Conservation (phyloP, 2,888 invertebrate species). For the Campoletis raptor region DNA sequence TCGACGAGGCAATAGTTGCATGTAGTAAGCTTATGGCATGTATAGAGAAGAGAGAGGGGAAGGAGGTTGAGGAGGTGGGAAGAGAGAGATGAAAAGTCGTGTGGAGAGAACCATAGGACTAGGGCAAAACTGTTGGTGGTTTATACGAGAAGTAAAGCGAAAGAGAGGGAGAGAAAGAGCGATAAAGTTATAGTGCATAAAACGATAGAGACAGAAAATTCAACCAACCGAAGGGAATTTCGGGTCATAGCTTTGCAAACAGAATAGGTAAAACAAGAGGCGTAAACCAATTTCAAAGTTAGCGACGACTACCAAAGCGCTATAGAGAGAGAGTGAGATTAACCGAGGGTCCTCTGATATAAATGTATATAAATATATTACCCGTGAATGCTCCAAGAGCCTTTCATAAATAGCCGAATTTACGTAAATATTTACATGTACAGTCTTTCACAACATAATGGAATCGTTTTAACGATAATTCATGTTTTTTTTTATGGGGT, state of each 20-base stretch:
- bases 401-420: conserved; percentile 4
- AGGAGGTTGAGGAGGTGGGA: not conserved
- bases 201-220: conserved; percentile 36
- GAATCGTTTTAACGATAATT: not conserved
- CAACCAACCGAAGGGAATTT: conserved; percentile 64
- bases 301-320: conserved; percentile 25
- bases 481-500: not conserved
- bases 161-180: conserved; percentile 39
- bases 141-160: conserved; percentile 53
- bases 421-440: not conserved
- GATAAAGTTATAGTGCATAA: conserved; percentile 39
- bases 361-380: not conserved
- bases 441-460: not conserved
- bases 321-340: conserved; percentile 1
- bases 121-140: conserved; percentile 67
- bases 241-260: conserved; percentile 72
- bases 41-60: conserved; percentile 57
- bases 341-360: not conserved
- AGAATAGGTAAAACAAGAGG: conserved; percentile 73
- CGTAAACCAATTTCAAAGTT: conserved; percentile 74
- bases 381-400: conserved; percentile 5
- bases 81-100: conserved; percentile 30
- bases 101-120: conserved; percentile 46
- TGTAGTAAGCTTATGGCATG: conserved; percentile 75
- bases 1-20: conserved; percentile 76